Percentiles rank a stretch among this genome's conserved stretches.
Evolutionary conservation across 2,113 vertebrate species (phyloP).

Genomic region (Cromileptes altivelis): DNA sequence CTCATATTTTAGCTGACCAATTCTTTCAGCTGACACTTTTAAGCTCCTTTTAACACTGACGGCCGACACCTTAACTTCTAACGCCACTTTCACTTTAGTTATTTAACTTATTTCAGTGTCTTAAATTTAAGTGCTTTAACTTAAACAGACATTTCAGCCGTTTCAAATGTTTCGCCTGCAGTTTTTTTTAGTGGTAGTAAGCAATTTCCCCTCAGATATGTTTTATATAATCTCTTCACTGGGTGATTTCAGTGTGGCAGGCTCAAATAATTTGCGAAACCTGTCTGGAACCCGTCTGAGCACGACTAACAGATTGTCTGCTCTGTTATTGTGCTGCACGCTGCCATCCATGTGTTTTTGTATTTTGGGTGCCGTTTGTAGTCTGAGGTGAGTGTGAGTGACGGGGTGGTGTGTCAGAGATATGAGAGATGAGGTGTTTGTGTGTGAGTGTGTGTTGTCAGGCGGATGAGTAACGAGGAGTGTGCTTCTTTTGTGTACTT

Average conservation of each 20-base stretch:
- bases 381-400: slow-evolving; percentile 46
- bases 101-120: too few relatives aligned
- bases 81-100: not conserved
- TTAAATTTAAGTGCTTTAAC: not conserved
- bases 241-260: slow-evolving; percentile 4
- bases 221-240: not conserved
- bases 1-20: not conserved
- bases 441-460: slow-evolving; percentile 38
- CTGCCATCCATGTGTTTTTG: slow-evolving; percentile 10
- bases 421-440: slow-evolving; percentile 53
- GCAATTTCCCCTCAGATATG: not conserved
- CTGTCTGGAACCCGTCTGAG: slow-evolving; percentile 31
- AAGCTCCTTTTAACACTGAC: not conserved
- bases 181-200: not conserved
- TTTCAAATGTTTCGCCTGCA: not conserved
- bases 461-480: slow-evolving; percentile 70
- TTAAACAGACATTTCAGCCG: not conserved
- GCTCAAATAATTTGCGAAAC: slow-evolving; percentile 37
- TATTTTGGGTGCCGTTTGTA: slow-evolving; percentile 35
- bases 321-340: slow-evolving; percentile 25
- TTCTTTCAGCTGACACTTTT: not conserved
- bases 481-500: slow-evolving; percentile 40
- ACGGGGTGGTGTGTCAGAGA: slow-evolving; percentile 39
- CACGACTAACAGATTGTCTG: slow-evolving; percentile 51
- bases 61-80: not conserved